Percentiles rank a stretch among this genome's conserved stretches.
Evolutionary conservation across 2,113 vertebrate genomes (phyloP).

Genomic region (Chloropsis hardwickii): DNA sequence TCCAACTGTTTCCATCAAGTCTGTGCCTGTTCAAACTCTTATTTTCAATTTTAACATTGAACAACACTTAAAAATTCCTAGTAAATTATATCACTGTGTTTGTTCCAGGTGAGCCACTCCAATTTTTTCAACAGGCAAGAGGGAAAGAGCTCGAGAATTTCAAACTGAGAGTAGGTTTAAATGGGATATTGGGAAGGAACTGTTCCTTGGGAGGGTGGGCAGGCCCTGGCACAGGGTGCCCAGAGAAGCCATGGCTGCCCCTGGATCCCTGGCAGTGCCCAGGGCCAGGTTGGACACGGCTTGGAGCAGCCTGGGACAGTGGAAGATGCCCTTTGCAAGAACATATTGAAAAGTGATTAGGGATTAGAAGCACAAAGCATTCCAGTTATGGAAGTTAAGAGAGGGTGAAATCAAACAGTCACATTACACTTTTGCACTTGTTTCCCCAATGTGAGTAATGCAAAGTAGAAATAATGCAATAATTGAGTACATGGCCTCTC

Average conservation of each 20-base stretch:
- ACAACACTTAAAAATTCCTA: constrained; percentile 11
- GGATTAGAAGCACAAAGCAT: neutral
- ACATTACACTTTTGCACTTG: neutral
- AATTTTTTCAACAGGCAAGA: neutral
- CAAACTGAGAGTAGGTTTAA: neutral
- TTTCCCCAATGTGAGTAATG: neutral
- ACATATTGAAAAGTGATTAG: fast-evolving
- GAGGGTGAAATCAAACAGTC: neutral
- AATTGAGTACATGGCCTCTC: neutral
- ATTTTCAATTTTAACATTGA: neutral
- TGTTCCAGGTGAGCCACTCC: neutral
- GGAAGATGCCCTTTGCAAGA: neutral
- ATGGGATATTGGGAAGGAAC: neutral
- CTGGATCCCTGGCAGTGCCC: neutral
- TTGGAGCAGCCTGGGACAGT: neutral
- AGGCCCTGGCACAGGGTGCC: neutral
- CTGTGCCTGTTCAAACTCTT: neutral
- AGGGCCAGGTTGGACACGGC: fast-evolving
- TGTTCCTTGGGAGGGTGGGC: fast-evolving
- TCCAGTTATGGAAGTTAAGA: neutral
- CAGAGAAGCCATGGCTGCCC: neutral
- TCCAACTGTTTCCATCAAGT: constrained; percentile 25
- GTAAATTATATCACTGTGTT: neutral
- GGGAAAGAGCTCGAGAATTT: neutral
- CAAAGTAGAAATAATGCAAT: neutral